phyloP scores from a whole-genome alignment of 2,797 vertebrate species.

The Eospalax fontanierii region DNA sequence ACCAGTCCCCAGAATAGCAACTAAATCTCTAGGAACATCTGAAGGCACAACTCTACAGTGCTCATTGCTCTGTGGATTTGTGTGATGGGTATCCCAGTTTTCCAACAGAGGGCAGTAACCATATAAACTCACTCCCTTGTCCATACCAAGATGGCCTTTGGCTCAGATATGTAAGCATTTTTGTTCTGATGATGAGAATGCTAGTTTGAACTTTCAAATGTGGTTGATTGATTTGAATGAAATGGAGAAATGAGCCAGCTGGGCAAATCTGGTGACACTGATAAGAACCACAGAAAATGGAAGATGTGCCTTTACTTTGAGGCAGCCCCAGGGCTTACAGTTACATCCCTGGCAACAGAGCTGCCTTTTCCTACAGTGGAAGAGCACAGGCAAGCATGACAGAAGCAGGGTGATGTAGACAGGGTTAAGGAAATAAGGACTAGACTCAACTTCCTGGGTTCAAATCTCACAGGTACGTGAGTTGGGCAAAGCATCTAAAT shows the following conservation, averaged over 20 bases:
- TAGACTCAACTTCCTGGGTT: background rate
- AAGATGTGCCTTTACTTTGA: background rate
- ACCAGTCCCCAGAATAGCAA: background rate
- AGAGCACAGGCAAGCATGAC: background rate
- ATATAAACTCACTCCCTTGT: background rate
- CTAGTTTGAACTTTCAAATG: slow-evolving; percentile 24
- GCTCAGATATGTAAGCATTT: background rate
- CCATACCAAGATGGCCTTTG: background rate
- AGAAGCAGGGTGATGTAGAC: background rate
- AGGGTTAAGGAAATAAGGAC: background rate
- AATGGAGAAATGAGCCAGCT: slow-evolving; percentile 25
- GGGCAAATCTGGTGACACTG: background rate
- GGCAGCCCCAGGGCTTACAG: background rate
- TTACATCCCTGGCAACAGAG: no score
- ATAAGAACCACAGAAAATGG: background rate
- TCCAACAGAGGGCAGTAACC: background rate
- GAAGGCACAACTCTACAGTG: slow-evolving; percentile 55
- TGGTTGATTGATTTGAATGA: slow-evolving; percentile 24
- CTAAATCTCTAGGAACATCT: slow-evolving; percentile 29
- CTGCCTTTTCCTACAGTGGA: background rate
- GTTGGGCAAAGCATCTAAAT: background rate
- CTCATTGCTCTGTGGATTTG: background rate
- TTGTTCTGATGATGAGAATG: background rate
- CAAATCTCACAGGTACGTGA: background rate
- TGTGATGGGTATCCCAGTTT: background rate